Percentiles rank a stretch among this genome's conserved stretches.
phyloP scores from a whole-genome alignment of 2,113 vertebrate species.

The Corythoichthys intestinalis region DNA sequence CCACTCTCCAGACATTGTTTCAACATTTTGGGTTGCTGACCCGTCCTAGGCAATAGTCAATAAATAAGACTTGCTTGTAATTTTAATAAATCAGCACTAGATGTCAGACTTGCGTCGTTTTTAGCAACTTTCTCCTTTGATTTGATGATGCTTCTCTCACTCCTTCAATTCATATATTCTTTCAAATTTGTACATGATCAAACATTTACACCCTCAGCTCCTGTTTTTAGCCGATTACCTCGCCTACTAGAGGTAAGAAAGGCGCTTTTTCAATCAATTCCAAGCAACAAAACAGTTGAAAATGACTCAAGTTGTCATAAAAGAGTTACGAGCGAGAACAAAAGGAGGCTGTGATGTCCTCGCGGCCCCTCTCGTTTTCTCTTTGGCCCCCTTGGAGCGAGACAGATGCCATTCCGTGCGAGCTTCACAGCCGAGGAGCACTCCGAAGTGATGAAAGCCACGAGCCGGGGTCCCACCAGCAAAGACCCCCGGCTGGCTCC shows the following conservation, averaged over 20 bases:
- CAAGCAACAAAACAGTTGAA: background rate
- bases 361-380: background rate
- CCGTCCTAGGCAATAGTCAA: no score
- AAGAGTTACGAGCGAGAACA: conserved; percentile 44
- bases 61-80: conserved; percentile 6
- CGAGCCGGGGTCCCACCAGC: conserved; percentile 65
- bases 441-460: conserved; percentile 75
- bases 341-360: conserved; percentile 43
- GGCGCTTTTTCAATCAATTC: background rate
- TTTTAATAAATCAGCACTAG: conserved; percentile 53
- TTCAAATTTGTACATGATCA: background rate
- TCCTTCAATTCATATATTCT: background rate
- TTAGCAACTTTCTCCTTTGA: background rate
- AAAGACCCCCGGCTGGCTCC: conserved; percentile 60
- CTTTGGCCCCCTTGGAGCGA: conserved; percentile 54
- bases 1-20: no score
- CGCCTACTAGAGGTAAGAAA: background rate
- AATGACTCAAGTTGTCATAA: background rate
- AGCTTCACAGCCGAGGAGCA: conserved; percentile 68
- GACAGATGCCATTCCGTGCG: conserved; percentile 68
- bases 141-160: background rate
- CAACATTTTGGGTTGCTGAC: no score
- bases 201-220: background rate
- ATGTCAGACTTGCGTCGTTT: conserved; percentile 62
- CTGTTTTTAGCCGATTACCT: background rate